Percentiles rank a stretch among this genome's conserved stretches.
Conservation (phyloP, 2,797 vertebrate species). For the Pantherophis alleghaniensis region DNA sequence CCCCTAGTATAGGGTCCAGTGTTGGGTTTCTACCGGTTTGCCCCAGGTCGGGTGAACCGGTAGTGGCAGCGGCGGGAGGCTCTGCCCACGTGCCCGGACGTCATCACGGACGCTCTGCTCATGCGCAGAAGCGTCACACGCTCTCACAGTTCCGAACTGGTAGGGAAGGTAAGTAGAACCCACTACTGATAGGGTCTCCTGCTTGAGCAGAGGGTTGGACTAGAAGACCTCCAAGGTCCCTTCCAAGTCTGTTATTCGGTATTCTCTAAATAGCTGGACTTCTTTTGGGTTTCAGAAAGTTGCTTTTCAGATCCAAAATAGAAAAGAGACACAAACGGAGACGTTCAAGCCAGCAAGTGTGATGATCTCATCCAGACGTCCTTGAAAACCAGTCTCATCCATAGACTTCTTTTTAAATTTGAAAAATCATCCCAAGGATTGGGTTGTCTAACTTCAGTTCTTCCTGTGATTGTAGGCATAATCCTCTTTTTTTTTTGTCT, state of each 20-base stretch:
- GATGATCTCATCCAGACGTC: not conserved
- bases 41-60: too few species aligned
- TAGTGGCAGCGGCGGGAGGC: too few species aligned
- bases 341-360: not conserved
- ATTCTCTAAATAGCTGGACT: not conserved
- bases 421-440: not conserved
- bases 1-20: too few species aligned
- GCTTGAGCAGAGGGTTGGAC: not conserved
- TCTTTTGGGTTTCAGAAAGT: not conserved
- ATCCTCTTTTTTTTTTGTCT: not conserved
- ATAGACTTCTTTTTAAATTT: not conserved
- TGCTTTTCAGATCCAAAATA: not conserved
- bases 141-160: too few species aligned
- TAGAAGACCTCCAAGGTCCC: not conserved
- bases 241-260: not conserved
- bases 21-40: too few species aligned
- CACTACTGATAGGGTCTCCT: not conserved
- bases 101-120: too few species aligned
- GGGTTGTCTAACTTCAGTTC: not conserved
- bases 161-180: too few species aligned
- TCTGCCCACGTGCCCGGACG: too few species aligned
- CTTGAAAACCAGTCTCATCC: not conserved
- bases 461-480: not conserved
- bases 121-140: too few species aligned
- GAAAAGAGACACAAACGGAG: not conserved